Evolutionary conservation across 2,888 invertebrate genomes (phyloP).

Genomic region (Pseudococcus viburni): DNA sequence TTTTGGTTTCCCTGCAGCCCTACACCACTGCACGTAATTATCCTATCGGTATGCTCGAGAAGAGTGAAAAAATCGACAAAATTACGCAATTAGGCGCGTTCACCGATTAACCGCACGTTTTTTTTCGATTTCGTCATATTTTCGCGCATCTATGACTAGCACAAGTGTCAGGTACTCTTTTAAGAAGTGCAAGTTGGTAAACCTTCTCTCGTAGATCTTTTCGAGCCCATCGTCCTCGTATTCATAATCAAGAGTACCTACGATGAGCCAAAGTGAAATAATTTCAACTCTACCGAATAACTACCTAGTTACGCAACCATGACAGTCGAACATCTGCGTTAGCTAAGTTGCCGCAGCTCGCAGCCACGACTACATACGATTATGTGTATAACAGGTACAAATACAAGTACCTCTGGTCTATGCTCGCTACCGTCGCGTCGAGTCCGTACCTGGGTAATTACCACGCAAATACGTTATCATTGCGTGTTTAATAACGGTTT

Average conservation of each 20-base stretch:
- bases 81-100: neutral
- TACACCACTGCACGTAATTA: neutral
- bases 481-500: constrained; percentile 38
- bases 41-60: neutral
- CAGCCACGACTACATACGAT: neutral
- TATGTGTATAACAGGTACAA: neutral
- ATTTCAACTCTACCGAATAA: neutral
- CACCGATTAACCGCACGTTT: constrained; percentile 29
- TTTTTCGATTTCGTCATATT: constrained; percentile 21
- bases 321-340: constrained; percentile 32
- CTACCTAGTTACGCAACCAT: constrained; percentile 22
- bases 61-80: neutral
- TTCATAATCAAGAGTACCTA: neutral
- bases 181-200: neutral
- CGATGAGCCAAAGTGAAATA: neutral
- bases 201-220: neutral
- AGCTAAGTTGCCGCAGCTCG: neutral
- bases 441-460: neutral
- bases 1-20: neutral
- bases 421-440: no score
- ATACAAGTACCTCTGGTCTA: no score
- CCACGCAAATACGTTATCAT: constrained; percentile 13
- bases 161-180: neutral
- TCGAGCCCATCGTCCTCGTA: no score
- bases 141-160: neutral